Evolutionary conservation across 2,797 vertebrate genomes (phyloP).

Genomic region (Lacerta bilineata): DNA sequence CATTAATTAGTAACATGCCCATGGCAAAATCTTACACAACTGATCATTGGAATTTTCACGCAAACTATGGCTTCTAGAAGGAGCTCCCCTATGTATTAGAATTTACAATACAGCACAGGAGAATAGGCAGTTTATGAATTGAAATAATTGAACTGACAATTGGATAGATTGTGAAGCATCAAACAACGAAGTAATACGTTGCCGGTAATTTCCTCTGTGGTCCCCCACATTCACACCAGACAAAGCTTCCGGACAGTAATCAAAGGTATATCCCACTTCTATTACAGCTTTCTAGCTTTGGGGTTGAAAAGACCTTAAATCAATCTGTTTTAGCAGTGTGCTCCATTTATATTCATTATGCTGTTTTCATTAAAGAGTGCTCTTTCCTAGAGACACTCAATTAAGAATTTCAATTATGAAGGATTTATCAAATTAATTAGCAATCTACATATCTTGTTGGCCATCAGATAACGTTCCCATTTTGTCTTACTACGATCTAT

Average conservation of each 20-base stretch:
- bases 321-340: conserved; percentile 9
- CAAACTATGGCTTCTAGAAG: neutral
- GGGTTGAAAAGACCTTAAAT: conserved; percentile 10
- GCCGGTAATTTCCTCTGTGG: neutral
- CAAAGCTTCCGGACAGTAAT: neutral
- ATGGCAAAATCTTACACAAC: too few relatives aligned
- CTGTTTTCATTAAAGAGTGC: conserved; percentile 44
- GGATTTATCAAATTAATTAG: conserved; percentile 64
- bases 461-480: conserved; percentile 58
- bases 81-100: neutral
- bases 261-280: neutral
- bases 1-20: neutral
- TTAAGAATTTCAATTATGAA: conserved; percentile 58
- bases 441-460: conserved; percentile 52
- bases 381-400: conserved; percentile 46
- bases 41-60: neutral
- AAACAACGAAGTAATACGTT: neutral
- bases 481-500: conserved; percentile 59
- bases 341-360: conserved; percentile 47
- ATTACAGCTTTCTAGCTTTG: neutral
- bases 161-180: neutral
- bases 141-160: neutral
- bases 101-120: neutral
- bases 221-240: neutral
- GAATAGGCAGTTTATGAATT: neutral